Evolutionary conservation across 2,797 vertebrate species (phyloP), one percentile per base, ranked within the genome.

Genomic region (Rhinella marina): DNA sequence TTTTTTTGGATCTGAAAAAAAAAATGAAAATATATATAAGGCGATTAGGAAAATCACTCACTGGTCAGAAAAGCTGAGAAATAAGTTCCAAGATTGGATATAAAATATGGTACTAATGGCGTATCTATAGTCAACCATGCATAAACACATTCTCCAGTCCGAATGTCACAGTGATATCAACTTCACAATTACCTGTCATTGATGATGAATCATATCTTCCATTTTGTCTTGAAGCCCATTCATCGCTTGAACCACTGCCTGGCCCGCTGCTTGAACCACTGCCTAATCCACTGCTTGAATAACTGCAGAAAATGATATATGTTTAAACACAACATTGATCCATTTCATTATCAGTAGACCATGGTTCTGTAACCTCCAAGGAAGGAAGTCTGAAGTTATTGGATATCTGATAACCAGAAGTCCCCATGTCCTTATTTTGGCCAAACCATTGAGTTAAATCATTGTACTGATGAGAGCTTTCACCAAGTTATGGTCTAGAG

Each of bases 1-100:
- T 90, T 94, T 95, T 73, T 54, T 92, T 85, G 92, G 88, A 90
- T 95, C 95, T 96, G 88, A 91, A 62, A 68, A 68, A 41, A 13
- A 70, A 29, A 14, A 50, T 0, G 1, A n/a, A 14, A 48, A 73
- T 72, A 7, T 7, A 0, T 10, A 72, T 32, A 72, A 70, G 66
- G 0, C 32, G 2, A 72, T 19, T 7, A 16, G 2, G 7, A 41
- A 72, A 32, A 9, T 10, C 27, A 32, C 2, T 10, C 29, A 32
- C 16, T 32, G 14, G 57, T 3, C 57, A 59, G 3, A 12, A 27
- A 72, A 9, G 27, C 17, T 21, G 16, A 66, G 62, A 11, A 66
- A 25, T 50, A 23, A 41, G 8, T 41, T 41, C 1, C 19, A 68
- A 68, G 64, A 68, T 21, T 68, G 10, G 4, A 19, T 76, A 6